A percentile compares a stretch with the other conserved stretches of the same genome.
Evolutionary conservation across 2,113 vertebrate genomes (phyloP).

Genomic region (Marcusenius ussheri): DNA sequence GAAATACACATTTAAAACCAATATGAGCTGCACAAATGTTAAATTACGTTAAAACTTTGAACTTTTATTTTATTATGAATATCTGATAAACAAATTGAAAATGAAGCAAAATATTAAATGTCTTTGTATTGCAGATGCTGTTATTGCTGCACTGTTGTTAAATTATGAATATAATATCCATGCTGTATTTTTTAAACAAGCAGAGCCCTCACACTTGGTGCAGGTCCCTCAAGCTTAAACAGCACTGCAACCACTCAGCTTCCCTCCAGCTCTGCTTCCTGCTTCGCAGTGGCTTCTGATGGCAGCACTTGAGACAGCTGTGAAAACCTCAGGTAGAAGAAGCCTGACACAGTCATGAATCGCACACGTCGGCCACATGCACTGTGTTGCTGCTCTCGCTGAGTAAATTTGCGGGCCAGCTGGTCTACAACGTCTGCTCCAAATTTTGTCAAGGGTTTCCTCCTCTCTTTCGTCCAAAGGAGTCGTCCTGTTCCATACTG

Average conservation of each 20-base stretch:
- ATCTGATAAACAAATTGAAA: not conserved
- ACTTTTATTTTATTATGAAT: not conserved
- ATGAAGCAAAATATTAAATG: not conserved
- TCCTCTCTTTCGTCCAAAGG: not conserved
- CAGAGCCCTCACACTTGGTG: not conserved
- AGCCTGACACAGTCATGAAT: not conserved
- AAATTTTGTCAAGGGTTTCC: not conserved
- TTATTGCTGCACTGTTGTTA: not conserved
- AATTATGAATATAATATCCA: not conserved
- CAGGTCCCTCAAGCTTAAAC: not conserved
- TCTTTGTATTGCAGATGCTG: not conserved
- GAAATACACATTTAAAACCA: not conserved
- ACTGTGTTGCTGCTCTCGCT: not conserved
- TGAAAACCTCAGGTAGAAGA: not conserved
- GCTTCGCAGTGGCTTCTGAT: not conserved
- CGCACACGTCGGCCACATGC: not conserved
- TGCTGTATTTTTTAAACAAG: not conserved
- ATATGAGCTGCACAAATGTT: not conserved
- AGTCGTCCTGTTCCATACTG: not conserved
- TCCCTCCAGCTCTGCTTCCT: not conserved
- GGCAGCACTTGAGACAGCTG: not conserved
- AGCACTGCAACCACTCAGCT: not conserved
- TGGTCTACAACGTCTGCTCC: not conserved
- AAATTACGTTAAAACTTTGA: not conserved
- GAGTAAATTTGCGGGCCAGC: not conserved